These are phyloP conservation scores for Epinotia nisella DNA, from an alignment of 2,888 invertebrate species.

Conservation along the genomic window DNA sequence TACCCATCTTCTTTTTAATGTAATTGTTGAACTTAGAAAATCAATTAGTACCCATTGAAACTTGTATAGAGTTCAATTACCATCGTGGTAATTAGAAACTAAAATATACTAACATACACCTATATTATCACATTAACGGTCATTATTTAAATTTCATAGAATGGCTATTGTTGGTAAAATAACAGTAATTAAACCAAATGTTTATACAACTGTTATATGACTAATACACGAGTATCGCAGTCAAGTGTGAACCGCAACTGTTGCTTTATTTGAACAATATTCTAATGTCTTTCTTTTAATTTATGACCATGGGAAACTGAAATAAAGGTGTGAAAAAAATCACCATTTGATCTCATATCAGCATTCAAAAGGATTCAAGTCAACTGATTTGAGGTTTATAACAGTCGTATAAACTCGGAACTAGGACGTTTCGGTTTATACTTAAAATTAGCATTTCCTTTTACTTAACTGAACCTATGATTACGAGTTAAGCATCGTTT, in stretches of 20 bases:
- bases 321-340: conserved; percentile 41
- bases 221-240: conserved; percentile 17
- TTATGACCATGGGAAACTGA: conserved; percentile 30
- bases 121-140: background rate
- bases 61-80: background rate
- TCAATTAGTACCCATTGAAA: background rate
- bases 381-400: conserved; percentile 13
- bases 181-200: conserved; percentile 19
- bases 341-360: conserved; percentile 1
- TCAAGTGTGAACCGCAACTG: conserved; percentile 14
- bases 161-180: conserved; percentile 1
- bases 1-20: background rate
- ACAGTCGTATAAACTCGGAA: conserved; percentile 13
- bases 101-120: conserved; percentile 2
- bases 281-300: conserved; percentile 17
- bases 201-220: conserved; percentile 24
- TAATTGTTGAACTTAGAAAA: background rate
- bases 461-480: conserved; percentile 44
- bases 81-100: background rate
- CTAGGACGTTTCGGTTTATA: conserved; percentile 17
- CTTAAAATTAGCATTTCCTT: conserved; percentile 42
- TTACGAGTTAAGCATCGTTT: conserved; percentile 53
- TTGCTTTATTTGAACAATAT: conserved; percentile 16
- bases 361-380: background rate
- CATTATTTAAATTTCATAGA: conserved; percentile 5